These are phyloP conservation scores for Gila robusta DNA, from an alignment of 2,797 vertebrate species.

Conservation along the genomic window DNA sequence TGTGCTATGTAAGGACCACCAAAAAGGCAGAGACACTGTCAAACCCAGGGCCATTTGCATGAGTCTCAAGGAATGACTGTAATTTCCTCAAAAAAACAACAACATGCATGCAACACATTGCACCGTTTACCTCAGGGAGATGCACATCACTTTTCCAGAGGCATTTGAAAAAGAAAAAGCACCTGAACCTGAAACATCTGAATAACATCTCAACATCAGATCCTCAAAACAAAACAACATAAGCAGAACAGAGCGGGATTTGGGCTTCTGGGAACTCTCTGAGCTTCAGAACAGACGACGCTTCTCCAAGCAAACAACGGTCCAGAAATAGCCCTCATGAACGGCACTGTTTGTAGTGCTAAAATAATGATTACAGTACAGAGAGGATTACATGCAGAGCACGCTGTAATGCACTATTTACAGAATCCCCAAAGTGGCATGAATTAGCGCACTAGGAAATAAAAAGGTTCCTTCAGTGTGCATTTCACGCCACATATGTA, in stretches of 20 bases:
- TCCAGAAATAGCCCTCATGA: slow-evolving; percentile 79
- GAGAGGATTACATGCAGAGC: slow-evolving; percentile 67
- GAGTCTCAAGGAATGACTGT: slow-evolving; percentile 67
- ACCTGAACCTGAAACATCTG: slow-evolving; percentile 60
- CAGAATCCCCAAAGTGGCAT: slow-evolving; percentile 68
- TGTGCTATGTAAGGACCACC: slow-evolving; percentile 62
- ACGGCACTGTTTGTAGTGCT: slow-evolving; percentile 73
- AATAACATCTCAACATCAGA: slow-evolving; percentile 75
- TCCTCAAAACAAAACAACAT: slow-evolving; percentile 76
- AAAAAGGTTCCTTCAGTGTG: slow-evolving; percentile 72
- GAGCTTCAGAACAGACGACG: slow-evolving; percentile 76
- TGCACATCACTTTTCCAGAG: slow-evolving; percentile 57
- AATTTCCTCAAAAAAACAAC: slow-evolving; percentile 65
- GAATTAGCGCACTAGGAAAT: slow-evolving; percentile 75
- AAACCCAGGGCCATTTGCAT: slow-evolving; percentile 54
- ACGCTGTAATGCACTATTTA: slow-evolving; percentile 68
- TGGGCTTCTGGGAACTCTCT: slow-evolving; percentile 79
- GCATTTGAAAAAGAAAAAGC: slow-evolving; percentile 66
- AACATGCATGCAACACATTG: slow-evolving; percentile 57
- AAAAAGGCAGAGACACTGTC: slow-evolving; percentile 53
- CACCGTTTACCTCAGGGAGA: slow-evolving; percentile 68
- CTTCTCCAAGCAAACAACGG: slow-evolving; percentile 80
- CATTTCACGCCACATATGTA: slow-evolving; percentile 14
- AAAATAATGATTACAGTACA: slow-evolving; percentile 75
- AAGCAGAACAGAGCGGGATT: slow-evolving; percentile 71